phyloP scores from a whole-genome alignment of 2,888 invertebrate genomes.

The Melieria omissa region DNA sequence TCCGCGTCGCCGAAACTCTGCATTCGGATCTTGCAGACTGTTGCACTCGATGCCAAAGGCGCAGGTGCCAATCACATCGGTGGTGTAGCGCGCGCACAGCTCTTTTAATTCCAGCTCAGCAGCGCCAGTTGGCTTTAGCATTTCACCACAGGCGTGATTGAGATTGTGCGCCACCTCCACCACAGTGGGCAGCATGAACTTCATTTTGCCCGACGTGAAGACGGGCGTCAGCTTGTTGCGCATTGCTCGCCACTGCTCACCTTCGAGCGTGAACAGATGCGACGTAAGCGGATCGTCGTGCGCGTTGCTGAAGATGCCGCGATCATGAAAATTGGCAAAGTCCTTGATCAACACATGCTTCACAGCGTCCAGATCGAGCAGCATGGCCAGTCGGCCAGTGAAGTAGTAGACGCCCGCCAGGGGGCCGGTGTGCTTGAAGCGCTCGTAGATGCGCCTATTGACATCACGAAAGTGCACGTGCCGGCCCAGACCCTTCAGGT shows the following conservation, averaged over 20 bases:
- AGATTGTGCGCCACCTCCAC: constrained; percentile 27
- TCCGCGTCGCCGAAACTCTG: constrained; percentile 57
- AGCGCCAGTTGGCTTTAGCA: constrained; percentile 50
- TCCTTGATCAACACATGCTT: constrained; percentile 58
- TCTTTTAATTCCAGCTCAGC: constrained; percentile 66
- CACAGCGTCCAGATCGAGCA: constrained; percentile 58
- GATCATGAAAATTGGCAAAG: constrained; percentile 61
- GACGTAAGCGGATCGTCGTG: constrained; percentile 60
- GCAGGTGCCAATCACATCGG: constrained; percentile 68
- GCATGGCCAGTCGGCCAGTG: constrained; percentile 46
- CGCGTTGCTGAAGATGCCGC: constrained; percentile 58
- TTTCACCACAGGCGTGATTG: constrained; percentile 48
- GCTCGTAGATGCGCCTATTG: constrained; percentile 47
- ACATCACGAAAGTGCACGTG: constrained; percentile 50
- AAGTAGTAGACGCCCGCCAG: constrained; percentile 54
- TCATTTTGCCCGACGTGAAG: constrained; percentile 69
- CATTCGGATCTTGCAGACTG: constrained; percentile 63
- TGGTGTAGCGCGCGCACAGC: constrained; percentile 66
- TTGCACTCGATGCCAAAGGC: constrained; percentile 69
- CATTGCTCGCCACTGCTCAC: constrained; percentile 66
- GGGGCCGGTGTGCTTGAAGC: constrained; percentile 45
- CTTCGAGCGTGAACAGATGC: constrained; percentile 60
- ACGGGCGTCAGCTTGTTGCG: constrained; percentile 67
- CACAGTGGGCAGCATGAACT: constrained; percentile 61
- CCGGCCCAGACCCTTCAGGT: constrained; percentile 48